A percentile compares a stretch with the other conserved stretches of the same genome.
Evolutionary conservation across 2,797 vertebrate genomes (phyloP).

Genomic region (Ara ararauna): DNA sequence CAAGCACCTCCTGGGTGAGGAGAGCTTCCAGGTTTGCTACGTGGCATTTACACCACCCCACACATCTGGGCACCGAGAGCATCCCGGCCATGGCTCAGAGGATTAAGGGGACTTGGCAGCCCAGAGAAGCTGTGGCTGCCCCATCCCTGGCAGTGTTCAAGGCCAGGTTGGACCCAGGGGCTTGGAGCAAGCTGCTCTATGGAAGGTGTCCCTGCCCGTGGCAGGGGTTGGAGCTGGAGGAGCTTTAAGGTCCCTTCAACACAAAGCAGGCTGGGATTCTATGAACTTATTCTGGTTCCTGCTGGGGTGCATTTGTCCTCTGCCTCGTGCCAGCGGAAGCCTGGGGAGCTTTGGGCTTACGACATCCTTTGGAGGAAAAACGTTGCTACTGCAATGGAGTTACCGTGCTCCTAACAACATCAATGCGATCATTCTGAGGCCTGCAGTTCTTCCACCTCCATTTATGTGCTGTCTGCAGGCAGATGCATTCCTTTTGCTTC

Average conservation of each 20-base stretch:
- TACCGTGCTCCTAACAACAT: background rate
- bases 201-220: background rate
- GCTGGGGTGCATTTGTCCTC: background rate
- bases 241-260: background rate
- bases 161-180: background rate
- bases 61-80: accelerated
- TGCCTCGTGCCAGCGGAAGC: accelerated
- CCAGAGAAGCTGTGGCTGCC: background rate
- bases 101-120: background rate
- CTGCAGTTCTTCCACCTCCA: background rate
- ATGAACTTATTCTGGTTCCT: background rate
- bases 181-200: background rate
- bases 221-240: background rate
- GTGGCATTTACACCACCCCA: background rate
- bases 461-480: background rate
- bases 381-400: background rate
- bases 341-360: background rate
- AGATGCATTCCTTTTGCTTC: background rate
- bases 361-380: background rate
- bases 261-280: background rate
- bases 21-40: background rate
- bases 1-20: background rate
- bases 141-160: background rate
- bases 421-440: background rate
- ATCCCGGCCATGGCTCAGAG: accelerated